phyloP scores from a whole-genome alignment of 2,113 vertebrate species.

The Cochlearius cochlearius region DNA sequence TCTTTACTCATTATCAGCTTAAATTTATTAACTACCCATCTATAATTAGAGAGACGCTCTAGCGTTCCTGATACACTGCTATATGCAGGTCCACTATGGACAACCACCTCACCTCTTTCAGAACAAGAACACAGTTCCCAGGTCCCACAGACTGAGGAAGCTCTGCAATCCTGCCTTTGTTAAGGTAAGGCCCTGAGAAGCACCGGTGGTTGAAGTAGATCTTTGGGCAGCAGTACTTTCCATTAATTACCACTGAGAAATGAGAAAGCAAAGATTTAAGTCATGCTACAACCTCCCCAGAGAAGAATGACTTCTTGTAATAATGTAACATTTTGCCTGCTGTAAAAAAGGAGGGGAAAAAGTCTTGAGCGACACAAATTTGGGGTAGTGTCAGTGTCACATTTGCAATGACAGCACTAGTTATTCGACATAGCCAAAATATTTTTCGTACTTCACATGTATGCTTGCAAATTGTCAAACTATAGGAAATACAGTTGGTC shows the following conservation, averaged over 20 bases:
- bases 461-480: not conserved
- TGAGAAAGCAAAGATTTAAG: conserved; percentile 38
- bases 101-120: conserved; percentile 89
- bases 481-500: not conserved
- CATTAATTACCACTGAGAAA: conserved; percentile 82
- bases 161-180: conserved; percentile 97
- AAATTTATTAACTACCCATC: not conserved
- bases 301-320: not conserved
- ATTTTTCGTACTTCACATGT: not conserved
- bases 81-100: not conserved
- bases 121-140: conserved; percentile 93
- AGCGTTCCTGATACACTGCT: not conserved
- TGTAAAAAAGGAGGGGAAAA: not conserved
- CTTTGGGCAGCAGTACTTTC: conserved; percentile 96
- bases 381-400: not conserved
- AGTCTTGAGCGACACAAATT: not conserved
- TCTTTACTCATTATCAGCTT: not conserved
- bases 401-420: not conserved
- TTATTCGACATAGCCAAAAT: not conserved
- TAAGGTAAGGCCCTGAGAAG: conserved; percentile 97
- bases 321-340: not conserved
- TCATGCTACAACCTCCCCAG: not conserved
- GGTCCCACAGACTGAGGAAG: conserved; percentile 96
- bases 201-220: conserved; percentile 99
- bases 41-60: not conserved